These are phyloP conservation scores for Orchesellides sinensis DNA, from an alignment of 2,888 invertebrate species.

Conservation along the genomic window DNA sequence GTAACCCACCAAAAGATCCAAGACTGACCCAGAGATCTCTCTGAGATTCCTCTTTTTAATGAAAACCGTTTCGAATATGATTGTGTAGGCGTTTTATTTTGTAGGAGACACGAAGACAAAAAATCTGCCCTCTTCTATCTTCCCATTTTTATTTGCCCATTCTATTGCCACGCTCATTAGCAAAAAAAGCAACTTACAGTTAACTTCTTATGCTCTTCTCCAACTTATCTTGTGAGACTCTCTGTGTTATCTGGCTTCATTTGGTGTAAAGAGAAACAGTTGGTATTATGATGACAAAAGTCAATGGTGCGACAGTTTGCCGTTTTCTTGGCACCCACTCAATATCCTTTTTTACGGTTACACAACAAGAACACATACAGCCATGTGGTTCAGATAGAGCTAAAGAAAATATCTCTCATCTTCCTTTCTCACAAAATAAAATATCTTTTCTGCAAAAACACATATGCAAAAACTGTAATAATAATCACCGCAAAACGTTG, in stretches of 20 bases:
- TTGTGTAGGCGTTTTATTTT: constrained; percentile 20
- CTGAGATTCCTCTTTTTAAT: constrained; percentile 29
- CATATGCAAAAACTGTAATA: background rate
- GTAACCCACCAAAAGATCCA: background rate
- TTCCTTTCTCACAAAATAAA: background rate
- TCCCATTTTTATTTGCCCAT: constrained; percentile 1
- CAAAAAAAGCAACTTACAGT: too few species aligned
- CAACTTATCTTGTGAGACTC: too few species aligned
- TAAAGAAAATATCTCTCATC: constrained; percentile 10
- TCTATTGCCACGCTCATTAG: constrained; percentile 50
- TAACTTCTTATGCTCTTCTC: too few species aligned
- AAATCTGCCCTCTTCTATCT: background rate
- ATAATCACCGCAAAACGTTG: constrained; percentile 2
- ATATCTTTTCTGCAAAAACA: constrained; percentile 24
- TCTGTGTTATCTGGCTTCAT: too few species aligned
- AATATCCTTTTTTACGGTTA: constrained; percentile 39
- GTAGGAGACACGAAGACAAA: background rate
- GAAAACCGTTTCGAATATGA: constrained; percentile 11
- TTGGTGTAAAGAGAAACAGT: background rate
- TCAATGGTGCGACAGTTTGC: constrained; percentile 58
- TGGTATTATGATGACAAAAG: constrained; percentile 51
- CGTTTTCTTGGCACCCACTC: constrained; percentile 52
- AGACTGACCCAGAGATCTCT: constrained; percentile 40
- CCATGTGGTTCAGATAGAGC: constrained; percentile 52
- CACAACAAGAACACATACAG: background rate